phyloP scores from a whole-genome alignment of 1,140 invertebrate genomes.

The Conopomorpha cramerella region DNA sequence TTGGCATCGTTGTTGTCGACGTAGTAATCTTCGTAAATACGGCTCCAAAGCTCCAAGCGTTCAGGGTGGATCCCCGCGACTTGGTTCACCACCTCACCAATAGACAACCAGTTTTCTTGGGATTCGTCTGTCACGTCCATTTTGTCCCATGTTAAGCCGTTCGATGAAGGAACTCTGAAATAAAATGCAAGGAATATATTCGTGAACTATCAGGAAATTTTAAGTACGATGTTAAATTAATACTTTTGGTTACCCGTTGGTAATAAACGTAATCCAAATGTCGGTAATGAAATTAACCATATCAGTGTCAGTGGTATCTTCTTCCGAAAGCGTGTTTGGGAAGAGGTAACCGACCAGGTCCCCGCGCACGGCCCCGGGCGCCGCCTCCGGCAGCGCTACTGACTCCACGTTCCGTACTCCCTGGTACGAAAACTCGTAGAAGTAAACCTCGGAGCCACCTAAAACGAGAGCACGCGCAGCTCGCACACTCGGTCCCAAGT shows the following conservation, averaged over 20 bases:
- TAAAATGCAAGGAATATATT: conserved; percentile 3
- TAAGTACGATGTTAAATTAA: conserved; percentile 1
- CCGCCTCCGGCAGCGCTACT: conserved; percentile 4
- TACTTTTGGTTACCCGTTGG: conserved; percentile 19
- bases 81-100: conserved; percentile 10
- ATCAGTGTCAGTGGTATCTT: conserved; percentile 7
- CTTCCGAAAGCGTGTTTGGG: conserved; percentile 1
- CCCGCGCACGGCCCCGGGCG: conserved; percentile 17
- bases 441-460: conserved; percentile 22
- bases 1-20: conserved; percentile 23
- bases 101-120: conserved; percentile 21
- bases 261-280: conserved; percentile 26
- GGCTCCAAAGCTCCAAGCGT: conserved; percentile 25
- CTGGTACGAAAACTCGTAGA: conserved; percentile 31
- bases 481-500: conserved; percentile 21
- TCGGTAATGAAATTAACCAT: conserved; percentile 14
- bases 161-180: conserved; percentile 18
- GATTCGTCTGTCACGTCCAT: conserved; percentile 6
- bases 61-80: conserved; percentile 16
- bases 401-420: conserved; percentile 13
- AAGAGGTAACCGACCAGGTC: conserved; percentile 25
- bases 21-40: conserved; percentile 26
- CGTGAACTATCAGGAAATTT: neutral
- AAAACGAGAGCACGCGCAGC: conserved; percentile 15
- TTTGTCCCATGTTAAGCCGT: conserved; percentile 14